phyloP scores from a whole-genome alignment of 2,888 invertebrate genomes.

The Meandrusa payeni region DNA sequence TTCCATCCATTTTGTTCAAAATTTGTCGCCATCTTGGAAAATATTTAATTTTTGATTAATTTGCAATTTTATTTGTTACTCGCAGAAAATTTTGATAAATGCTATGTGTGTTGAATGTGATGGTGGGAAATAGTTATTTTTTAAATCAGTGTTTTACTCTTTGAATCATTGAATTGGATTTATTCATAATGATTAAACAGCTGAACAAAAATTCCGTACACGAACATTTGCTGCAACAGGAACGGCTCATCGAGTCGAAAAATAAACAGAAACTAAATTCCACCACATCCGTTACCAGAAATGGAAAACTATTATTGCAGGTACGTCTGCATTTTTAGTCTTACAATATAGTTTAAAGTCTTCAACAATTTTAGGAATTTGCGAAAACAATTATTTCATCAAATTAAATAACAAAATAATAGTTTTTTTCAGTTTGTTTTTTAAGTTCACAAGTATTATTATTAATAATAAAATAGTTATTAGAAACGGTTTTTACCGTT shows the following conservation, averaged over 20 bases:
- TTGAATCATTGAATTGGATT: no score
- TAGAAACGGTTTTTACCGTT: no score
- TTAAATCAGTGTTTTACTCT: neutral
- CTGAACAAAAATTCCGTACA: constrained; percentile 59
- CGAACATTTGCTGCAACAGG: constrained; percentile 57
- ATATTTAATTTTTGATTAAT: constrained; percentile 20
- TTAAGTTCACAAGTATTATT: no score
- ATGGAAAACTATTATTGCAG: constrained; percentile 58
- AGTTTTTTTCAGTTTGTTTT: no score
- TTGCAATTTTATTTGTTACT: constrained; percentile 1
- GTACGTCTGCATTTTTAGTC: constrained; percentile 47
- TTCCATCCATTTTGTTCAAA: constrained; percentile 10
- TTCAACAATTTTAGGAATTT: no score
- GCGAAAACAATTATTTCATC: no score
- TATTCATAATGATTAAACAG: constrained; percentile 57
- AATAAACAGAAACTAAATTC: constrained; percentile 44
- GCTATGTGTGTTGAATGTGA: neutral
- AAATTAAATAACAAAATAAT: no score
- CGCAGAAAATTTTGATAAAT: neutral
- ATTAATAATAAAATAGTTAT: no score
- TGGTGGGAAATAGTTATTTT: constrained; percentile 7
- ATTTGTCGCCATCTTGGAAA: constrained; percentile 18
- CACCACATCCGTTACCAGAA: constrained; percentile 50
- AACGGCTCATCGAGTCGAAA: constrained; percentile 47
- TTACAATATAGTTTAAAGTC: no score